Conservation (phyloP, 2,888 invertebrate genomes). For the Drosophila anomalata region DNA sequence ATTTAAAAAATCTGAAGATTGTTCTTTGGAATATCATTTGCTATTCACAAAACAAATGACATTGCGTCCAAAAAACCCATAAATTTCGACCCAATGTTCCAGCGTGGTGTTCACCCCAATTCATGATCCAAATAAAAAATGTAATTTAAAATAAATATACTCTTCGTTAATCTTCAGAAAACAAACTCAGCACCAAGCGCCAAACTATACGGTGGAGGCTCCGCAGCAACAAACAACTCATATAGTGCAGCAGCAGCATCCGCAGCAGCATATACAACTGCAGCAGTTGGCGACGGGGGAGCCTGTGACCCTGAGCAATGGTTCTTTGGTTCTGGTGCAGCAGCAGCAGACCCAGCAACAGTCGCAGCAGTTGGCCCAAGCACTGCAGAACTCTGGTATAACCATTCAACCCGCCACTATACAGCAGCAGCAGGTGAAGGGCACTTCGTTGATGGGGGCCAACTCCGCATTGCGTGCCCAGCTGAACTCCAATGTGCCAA, state of each 20-base stretch:
- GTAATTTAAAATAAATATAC: background rate
- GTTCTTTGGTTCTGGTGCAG: conserved; percentile 82
- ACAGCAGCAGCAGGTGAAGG: conserved; percentile 64
- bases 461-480: conserved; percentile 83
- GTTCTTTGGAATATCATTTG: no score
- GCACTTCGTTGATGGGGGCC: conserved; percentile 83
- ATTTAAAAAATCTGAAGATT: no score
- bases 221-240: conserved; percentile 61
- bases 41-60: no score
- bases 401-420: conserved; percentile 83
- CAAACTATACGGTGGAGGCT: conserved; percentile 52
- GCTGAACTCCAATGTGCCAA: conserved; percentile 86
- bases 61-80: no score
- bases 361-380: conserved; percentile 62
- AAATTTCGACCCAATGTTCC: no score
- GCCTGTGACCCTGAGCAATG: conserved; percentile 83
- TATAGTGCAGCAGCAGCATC: conserved; percentile 55
- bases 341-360: conserved; percentile 75
- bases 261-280: conserved; percentile 76
- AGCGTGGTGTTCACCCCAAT: no score
- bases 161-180: conserved; percentile 9
- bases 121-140: no score
- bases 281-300: conserved; percentile 65
- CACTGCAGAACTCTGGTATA: conserved; percentile 78
- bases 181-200: conserved; percentile 30